Base-by-base conservation (phyloP, 2,888 invertebrate genomes). In the Nomada fabriciana region DNA sequence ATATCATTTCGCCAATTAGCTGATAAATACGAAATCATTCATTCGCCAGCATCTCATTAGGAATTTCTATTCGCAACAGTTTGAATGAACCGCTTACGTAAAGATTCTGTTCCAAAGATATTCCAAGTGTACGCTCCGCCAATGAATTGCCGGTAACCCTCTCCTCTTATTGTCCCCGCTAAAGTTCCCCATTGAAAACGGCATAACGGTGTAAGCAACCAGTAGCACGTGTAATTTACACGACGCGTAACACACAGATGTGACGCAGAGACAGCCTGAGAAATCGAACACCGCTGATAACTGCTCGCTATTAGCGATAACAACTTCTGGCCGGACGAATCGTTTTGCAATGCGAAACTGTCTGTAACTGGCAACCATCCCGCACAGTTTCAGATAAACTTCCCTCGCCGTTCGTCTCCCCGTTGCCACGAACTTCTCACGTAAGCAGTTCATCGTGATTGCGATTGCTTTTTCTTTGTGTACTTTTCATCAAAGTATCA, bases 281-380 rank as follows among this genome's bases (percentile, higher is more conserved):
- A 83, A 89, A 90, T 88, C 89, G 86, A 90, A 90, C 82, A 63
- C 57, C 76, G 68, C 85, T 84, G 89, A 89, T 89, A 89, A 89
- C 87, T 86, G 84, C 76, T 86, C 81, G 85, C 88, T 86, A 90
- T 89, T 90, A 89, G 75, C 82, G 90, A 91, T 89, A 91, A 91
- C 90, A 90, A 91, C 88, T 90, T 89, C 61, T 75, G 70, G 67
- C 68, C 69, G 79, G 80, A 85, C 72, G 83, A 81, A 87, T 86
- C 87, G 83, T 83, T 88, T 65, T 78, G 77, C 83, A 84, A 83
- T 52, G 80, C 76, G 82, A 36, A 88, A 88, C 88, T 88, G 88
- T 90, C 87, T 68, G 73, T 76, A 86, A 89, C 90, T 85, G 83
- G 55, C 80, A 78, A 72, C 82, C 50, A 20, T 15, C 47, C 50